A percentile compares a stretch with the other conserved stretches of the same genome.
Evolutionary conservation across 2,797 vertebrate species (phyloP).

Genomic region (Platyrinchus mystaceus): DNA sequence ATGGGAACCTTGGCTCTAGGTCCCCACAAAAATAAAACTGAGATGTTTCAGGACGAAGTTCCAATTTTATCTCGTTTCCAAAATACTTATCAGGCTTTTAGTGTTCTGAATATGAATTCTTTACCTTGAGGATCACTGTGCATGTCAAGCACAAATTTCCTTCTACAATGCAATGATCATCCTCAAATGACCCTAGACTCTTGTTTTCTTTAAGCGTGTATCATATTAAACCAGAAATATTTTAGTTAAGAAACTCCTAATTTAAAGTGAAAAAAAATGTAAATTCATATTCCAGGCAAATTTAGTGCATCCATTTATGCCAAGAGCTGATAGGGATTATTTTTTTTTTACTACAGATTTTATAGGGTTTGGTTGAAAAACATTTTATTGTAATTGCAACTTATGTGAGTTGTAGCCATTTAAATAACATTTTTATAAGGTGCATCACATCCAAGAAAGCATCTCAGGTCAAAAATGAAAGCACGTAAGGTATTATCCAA

Average conservation of each 20-base stretch:
- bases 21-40: neutral
- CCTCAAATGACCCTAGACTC: neutral
- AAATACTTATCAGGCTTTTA: neutral
- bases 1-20: neutral
- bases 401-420: neutral
- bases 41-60: neutral
- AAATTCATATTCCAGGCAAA: neutral
- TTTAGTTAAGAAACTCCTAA: neutral
- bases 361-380: conserved; percentile 20
- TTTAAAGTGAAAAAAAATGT: neutral
- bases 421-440: conserved; percentile 41
- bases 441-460: neutral
- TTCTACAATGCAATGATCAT: neutral
- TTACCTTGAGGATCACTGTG: neutral
- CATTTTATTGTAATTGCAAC: conserved; percentile 35
- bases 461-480: conserved; percentile 49
- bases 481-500: neutral
- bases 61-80: neutral
- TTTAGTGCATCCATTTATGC: neutral
- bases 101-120: neutral
- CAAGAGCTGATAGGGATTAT: neutral
- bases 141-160: neutral
- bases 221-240: neutral
- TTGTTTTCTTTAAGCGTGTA: neutral
- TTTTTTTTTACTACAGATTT: neutral